A percentile compares a stretch with the other conserved stretches of the same genome.
These are phyloP conservation scores for Lasioglossum albipes DNA, from an alignment of 1,140 invertebrate species.

Conservation along the genomic window DNA sequence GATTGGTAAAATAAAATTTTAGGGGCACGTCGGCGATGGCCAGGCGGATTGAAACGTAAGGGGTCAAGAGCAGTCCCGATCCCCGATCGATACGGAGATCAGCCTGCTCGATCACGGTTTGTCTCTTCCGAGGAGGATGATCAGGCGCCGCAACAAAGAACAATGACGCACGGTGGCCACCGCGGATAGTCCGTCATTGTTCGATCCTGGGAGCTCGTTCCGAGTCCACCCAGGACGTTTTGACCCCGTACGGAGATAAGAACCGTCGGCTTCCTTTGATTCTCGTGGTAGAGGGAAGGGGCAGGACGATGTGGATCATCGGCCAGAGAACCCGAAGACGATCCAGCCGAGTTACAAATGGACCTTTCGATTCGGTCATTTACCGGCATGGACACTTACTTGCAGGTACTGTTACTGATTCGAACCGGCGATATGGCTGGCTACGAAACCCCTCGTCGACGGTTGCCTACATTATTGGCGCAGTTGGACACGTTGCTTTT, in stretches of 20 bases:
- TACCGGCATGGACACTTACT: slow-evolving; percentile 47
- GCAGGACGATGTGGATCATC: slow-evolving; percentile 50
- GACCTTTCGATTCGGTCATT: slow-evolving; percentile 54
- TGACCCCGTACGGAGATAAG: slow-evolving; percentile 75
- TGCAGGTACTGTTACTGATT: slow-evolving; percentile 46
- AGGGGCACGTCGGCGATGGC: too few relatives aligned
- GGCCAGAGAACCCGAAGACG: slow-evolving; percentile 48
- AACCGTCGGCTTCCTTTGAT: slow-evolving; percentile 73
- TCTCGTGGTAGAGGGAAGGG: slow-evolving; percentile 61
- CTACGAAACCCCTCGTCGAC: neutral
- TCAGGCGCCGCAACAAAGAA: slow-evolving; percentile 59
- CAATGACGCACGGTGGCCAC: slow-evolving; percentile 63
- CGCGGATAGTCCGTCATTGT: slow-evolving; percentile 64
- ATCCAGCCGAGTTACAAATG: slow-evolving; percentile 56
- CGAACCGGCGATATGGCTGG: slow-evolving; percentile 24
- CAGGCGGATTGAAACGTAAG: slow-evolving; percentile 48
- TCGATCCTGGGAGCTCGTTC: slow-evolving; percentile 52
- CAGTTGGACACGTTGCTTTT: neutral
- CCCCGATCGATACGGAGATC: slow-evolving; percentile 19
- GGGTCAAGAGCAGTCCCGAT: slow-evolving; percentile 25
- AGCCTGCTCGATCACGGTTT: slow-evolving; percentile 28
- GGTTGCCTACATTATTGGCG: neutral
- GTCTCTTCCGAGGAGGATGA: slow-evolving; percentile 26
- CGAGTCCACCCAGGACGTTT: slow-evolving; percentile 71
- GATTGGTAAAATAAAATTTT: too few relatives aligned